Base-by-base conservation (phyloP, 2,797 vertebrate genomes). In the Moxostoma hubbsi region DNA sequence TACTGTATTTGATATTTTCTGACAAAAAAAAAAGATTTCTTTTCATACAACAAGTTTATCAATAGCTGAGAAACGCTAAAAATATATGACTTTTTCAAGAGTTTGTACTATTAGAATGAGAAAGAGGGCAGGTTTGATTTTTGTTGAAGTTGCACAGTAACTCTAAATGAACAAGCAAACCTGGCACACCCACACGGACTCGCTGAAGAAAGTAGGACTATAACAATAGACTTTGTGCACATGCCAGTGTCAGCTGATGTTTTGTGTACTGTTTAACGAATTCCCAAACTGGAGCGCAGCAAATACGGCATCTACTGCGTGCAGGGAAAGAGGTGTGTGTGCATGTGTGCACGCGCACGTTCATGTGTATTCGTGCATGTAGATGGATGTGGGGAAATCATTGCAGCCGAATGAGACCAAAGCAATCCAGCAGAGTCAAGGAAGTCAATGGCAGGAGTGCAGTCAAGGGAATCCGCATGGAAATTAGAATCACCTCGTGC, bases 401-500 rank as follows among this genome's bases (percentile, higher is more conserved):
- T 88, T 91, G 90, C 89, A 87, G 87, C 90, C 88, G 87, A 91
- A 93, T 92, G 91, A 93, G 91, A 93, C 91, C 92, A 90, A 92
- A 94, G 92, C 93, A 93, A 94, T 94, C 91, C 90, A 82, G 87
- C 89, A 88, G 90, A 92, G 90, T 92, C 90, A 92, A 90, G 91
- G 88, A 90, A 93, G 89, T 92, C 92, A 90, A 88, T 88, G 85
- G 88, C 85, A 57, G 88, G 90, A 90, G 92, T 89, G 90, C 91
- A 92, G 93, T 92, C 90, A 88, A 92, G 93, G 93, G 93, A 94
- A 93, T 93, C 92, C 88, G 87, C 89, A 90, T 92, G 92, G 92
- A 93, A 93, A 94, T 93, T 93, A 93, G 93, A 93, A 93, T 93
- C 92, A 92, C 92, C 92, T 91, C 88, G 90, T 89, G 83, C 92